Percentiles rank a stretch among this genome's conserved stretches.
phyloP scores from a whole-genome alignment of 1,140 invertebrate species.

The Aleiodes sp. region DNA sequence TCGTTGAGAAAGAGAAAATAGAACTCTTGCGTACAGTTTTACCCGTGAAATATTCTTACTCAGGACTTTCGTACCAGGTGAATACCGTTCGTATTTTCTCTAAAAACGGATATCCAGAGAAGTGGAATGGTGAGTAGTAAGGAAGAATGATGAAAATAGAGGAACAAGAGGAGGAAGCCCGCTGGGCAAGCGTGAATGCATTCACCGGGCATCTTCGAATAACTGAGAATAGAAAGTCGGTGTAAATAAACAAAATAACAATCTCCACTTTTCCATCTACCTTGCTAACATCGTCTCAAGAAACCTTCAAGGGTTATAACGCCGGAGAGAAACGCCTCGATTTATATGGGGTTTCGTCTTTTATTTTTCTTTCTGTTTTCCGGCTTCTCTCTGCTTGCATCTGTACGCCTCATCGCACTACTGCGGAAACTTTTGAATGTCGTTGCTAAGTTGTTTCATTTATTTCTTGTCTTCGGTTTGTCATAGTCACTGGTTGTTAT shows the following conservation, averaged over 20 bases:
- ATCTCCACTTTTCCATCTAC: not conserved
- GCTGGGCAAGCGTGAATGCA: slow-evolving; percentile 13
- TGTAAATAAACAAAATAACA: slow-evolving; percentile 53
- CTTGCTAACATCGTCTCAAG: slow-evolving; percentile 1
- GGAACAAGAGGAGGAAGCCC: slow-evolving; percentile 25
- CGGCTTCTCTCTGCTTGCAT: slow-evolving; percentile 43
- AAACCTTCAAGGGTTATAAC: slow-evolving; percentile 34
- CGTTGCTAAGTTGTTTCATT: slow-evolving; percentile 34
- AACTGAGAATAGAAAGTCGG: slow-evolving; percentile 43
- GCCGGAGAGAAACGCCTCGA: slow-evolving; percentile 41
- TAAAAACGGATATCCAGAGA: slow-evolving; percentile 29
- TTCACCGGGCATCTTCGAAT: not conserved
- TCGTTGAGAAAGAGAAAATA: not conserved
- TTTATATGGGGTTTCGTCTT: slow-evolving; percentile 54
- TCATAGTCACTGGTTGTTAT: not conserved
- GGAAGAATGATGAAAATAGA: slow-evolving; percentile 19
- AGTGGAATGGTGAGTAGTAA: not conserved
- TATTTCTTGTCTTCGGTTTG: slow-evolving; percentile 13
- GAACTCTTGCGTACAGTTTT: not conserved
- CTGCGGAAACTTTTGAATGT: slow-evolving; percentile 41
- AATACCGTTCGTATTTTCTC: not conserved
- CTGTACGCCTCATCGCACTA: slow-evolving; percentile 54
- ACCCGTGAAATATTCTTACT: not conserved
- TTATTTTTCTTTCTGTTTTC: slow-evolving; percentile 49
- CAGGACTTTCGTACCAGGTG: not conserved